Evolutionary conservation across 2,113 vertebrate genomes (phyloP).

Genomic region (Alces alces): DNA sequence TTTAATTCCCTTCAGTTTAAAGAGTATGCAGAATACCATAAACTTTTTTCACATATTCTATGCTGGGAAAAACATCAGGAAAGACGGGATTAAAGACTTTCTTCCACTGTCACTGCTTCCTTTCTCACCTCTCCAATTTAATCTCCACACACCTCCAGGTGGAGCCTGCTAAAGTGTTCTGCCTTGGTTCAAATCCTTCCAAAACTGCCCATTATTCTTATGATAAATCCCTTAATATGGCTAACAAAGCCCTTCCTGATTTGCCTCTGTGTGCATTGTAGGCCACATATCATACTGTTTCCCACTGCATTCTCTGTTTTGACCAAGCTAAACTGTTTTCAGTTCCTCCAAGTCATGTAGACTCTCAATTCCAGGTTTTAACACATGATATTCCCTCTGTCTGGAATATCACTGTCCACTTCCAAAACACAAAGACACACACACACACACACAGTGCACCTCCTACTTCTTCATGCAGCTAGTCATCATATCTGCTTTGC

Average conservation of each 20-base stretch:
- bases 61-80: background rate
- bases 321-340: background rate
- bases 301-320: background rate
- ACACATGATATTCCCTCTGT: background rate
- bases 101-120: background rate
- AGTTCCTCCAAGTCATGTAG: background rate
- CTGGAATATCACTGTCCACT: background rate
- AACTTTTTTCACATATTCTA: background rate
- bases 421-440: background rate
- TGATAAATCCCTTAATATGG: background rate
- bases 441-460: background rate
- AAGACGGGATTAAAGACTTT: background rate
- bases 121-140: background rate
- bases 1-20: background rate
- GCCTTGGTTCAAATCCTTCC: background rate
- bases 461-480: background rate
- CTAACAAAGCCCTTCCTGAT: background rate
- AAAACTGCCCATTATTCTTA: background rate
- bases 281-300: background rate
- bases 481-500: background rate
- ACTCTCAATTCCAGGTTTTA: background rate
- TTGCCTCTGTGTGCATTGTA: background rate
- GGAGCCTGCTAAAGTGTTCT: background rate
- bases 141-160: background rate
- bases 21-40: background rate